Conservation (phyloP, 2,113 vertebrate species). For the Barbus barbus region DNA sequence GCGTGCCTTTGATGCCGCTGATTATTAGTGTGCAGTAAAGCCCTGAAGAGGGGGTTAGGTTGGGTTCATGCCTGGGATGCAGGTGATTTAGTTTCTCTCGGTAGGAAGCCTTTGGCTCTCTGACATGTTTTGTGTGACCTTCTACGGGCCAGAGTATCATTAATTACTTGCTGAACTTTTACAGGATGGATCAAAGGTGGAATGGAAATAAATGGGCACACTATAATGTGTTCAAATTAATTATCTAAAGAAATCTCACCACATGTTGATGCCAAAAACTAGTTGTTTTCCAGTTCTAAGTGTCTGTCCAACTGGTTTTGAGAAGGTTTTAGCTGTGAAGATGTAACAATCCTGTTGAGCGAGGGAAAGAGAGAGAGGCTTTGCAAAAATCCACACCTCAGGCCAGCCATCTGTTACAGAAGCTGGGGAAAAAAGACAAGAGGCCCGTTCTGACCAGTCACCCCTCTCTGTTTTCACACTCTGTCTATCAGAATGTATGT, state of each 20-base stretch:
- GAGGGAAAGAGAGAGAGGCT: conserved; percentile 8
- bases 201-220: conserved; percentile 9
- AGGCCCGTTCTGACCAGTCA: conserved; percentile 47
- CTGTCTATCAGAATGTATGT: conserved; percentile 55
- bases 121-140: conserved; percentile 29
- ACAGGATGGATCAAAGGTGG: conserved; percentile 39
- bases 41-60: conserved; percentile 40
- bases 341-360: conserved; percentile 4
- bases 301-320: not conserved
- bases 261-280: not conserved
- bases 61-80: conserved; percentile 40
- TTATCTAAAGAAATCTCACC: conserved; percentile 6
- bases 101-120: conserved; percentile 7
- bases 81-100: conserved; percentile 52
- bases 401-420: conserved; percentile 57
- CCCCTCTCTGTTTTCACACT: conserved; percentile 49
- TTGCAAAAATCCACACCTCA: conserved; percentile 51
- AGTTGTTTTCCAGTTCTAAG: conserved; percentile 8
- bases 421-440: conserved; percentile 25
- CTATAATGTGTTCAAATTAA: conserved; percentile 19
- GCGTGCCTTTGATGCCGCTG: conserved; percentile 52
- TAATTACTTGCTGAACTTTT: conserved; percentile 39
- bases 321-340: conserved; percentile 1
- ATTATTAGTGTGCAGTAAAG: conserved; percentile 50
- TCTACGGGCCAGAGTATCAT: conserved; percentile 29